These are phyloP conservation scores for Pollimyrus isidori DNA, from an alignment of 2,113 vertebrate species.

Conservation along the genomic window DNA sequence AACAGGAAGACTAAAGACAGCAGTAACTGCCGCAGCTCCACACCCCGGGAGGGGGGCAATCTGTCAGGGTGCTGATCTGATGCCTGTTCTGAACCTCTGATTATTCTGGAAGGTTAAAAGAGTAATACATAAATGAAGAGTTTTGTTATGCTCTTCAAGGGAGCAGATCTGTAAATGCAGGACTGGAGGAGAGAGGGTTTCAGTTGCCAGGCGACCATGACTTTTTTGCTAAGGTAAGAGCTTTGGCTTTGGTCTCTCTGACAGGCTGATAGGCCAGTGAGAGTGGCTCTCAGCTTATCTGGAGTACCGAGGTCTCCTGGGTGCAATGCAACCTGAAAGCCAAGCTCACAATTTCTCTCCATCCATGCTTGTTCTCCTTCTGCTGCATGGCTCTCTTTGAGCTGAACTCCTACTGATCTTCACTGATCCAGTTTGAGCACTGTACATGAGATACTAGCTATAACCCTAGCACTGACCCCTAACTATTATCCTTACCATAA, in stretches of 20 bases:
- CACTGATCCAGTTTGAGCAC: neutral
- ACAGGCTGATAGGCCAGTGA: neutral
- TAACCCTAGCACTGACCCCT: neutral
- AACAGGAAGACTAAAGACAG: neutral
- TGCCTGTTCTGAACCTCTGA: neutral
- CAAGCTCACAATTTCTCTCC: neutral
- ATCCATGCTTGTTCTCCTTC: neutral
- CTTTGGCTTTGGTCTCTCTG: neutral
- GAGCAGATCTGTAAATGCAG: neutral
- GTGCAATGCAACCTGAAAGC: neutral
- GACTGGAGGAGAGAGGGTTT: neutral
- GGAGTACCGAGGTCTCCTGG: neutral
- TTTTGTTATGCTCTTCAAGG: neutral
- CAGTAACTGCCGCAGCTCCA: neutral
- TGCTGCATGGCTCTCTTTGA: neutral
- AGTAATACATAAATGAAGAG: neutral
- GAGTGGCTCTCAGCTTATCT: neutral
- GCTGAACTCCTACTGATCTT: neutral
- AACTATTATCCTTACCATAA: neutral
- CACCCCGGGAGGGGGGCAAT: neutral
- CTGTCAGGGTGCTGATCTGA: neutral
- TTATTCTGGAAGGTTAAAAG: neutral
- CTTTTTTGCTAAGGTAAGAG: neutral
- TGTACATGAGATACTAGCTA: neutral
- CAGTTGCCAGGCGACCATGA: neutral